These are phyloP conservation scores for Aselliscus stoliczkanus DNA, from an alignment of 2,797 vertebrate species.

Conservation along the genomic window DNA sequence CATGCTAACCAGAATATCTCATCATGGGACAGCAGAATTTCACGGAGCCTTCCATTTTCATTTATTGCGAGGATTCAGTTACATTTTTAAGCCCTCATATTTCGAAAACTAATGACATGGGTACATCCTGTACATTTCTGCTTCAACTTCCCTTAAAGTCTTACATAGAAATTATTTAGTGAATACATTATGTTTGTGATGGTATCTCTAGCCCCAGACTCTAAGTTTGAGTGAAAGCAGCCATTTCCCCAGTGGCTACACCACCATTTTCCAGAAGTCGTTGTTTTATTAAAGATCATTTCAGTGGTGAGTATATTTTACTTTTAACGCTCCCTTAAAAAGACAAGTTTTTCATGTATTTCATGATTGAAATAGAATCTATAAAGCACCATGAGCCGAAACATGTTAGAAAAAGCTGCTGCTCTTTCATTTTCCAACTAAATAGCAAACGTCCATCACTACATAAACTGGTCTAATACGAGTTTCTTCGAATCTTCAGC, in stretches of 20 bases:
- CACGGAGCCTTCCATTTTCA: not conserved
- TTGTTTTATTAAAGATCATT: constrained; percentile 2
- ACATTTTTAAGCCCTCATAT: not conserved
- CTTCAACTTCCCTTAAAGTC: constrained; percentile 1
- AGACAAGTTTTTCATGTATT: not conserved
- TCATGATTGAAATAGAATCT: constrained; percentile 6
- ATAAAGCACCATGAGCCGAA: not conserved
- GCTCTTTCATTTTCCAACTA: not conserved
- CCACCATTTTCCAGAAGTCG: not conserved
- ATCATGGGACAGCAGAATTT: not conserved
- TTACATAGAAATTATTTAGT: not conserved
- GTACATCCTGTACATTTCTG: not conserved
- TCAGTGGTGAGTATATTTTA: not conserved
- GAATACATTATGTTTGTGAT: not conserved
- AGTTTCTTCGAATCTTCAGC: not conserved
- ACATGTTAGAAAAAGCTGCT: not conserved
- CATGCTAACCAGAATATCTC: not conserved
- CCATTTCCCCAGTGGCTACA: not conserved
- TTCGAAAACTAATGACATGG: not conserved
- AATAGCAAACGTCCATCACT: not conserved
- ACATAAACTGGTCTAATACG: not conserved
- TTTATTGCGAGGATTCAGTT: not conserved
- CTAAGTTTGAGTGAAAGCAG: not conserved
- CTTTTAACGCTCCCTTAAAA: not conserved
- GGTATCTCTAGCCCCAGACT: not conserved